phyloP scores from a whole-genome alignment of 1,140 invertebrate genomes.

The Hermatobates lingyangjiaoensis region DNA sequence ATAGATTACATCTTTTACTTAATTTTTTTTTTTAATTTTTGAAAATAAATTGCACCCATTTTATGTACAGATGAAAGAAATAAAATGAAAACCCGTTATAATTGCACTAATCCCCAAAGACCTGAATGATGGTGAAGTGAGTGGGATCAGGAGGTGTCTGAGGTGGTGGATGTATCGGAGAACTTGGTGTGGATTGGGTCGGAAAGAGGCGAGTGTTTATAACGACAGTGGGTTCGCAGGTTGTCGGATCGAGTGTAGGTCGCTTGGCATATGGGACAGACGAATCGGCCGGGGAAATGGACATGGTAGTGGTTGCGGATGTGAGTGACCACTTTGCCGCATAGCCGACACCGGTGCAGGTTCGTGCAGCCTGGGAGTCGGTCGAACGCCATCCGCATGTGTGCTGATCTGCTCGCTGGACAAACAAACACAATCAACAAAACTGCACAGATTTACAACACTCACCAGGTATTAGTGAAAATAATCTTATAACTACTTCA shows the following conservation, averaged over 20 bases:
- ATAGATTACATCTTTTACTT: too few relatives aligned
- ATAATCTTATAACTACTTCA: too few relatives aligned
- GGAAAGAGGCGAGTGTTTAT: conserved; percentile 44
- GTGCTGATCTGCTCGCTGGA: conserved; percentile 78
- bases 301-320: conserved; percentile 80
- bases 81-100: neutral
- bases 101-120: conserved; percentile 1
- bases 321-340: conserved; percentile 77
- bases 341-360: conserved; percentile 75
- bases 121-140: neutral
- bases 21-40: too few relatives aligned
- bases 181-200: neutral
- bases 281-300: conserved; percentile 70
- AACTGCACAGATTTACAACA: neutral
- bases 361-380: conserved; percentile 60
- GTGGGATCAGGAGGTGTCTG: neutral
- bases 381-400: conserved; percentile 78
- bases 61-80: neutral
- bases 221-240: conserved; percentile 71
- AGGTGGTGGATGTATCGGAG: neutral
- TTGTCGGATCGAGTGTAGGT: conserved; percentile 75
- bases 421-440: conserved; percentile 28
- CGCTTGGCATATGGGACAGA: conserved; percentile 67
- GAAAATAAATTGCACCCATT: too few relatives aligned
- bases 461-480: too few relatives aligned